Conservation (phyloP, 2,797 vertebrate genomes). For the Cygnus olor region DNA sequence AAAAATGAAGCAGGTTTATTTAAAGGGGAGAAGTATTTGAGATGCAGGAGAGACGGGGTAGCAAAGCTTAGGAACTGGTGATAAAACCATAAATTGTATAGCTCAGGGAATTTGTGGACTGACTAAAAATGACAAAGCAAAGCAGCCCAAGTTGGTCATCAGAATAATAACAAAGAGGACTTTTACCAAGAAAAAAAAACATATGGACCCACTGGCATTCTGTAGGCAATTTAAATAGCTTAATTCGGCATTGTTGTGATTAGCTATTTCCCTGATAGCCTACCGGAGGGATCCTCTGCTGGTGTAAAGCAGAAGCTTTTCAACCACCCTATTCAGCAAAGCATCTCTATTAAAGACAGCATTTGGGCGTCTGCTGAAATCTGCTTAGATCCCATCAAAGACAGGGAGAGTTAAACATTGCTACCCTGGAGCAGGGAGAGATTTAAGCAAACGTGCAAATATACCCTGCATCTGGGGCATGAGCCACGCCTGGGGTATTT, state of each 20-base stretch:
- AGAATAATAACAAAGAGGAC: conserved; percentile 64
- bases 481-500: background rate
- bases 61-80: conserved; percentile 68
- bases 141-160: conserved; percentile 65
- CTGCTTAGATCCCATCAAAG: background rate
- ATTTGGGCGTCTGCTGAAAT: background rate
- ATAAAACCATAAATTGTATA: conserved; percentile 76
- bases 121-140: conserved; percentile 74
- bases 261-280: conserved; percentile 51
- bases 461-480: background rate
- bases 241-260: conserved; percentile 60
- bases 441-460: background rate
- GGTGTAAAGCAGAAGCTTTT: conserved; percentile 31
- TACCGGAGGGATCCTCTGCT: conserved; percentile 28
- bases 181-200: conserved; percentile 9
- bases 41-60: conserved; percentile 70
- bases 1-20: conserved; percentile 76
- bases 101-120: conserved; percentile 73
- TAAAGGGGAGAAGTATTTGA: conserved; percentile 74
- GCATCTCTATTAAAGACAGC: background rate
- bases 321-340: conserved; percentile 13
- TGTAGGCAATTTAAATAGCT: conserved; percentile 63
- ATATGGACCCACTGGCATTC: conserved; percentile 40
- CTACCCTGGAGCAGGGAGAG: background rate
- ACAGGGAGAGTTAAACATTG: background rate